Evolutionary conservation across 2,888 invertebrate species (phyloP).

Genomic region (Dysmachus trigonus): DNA sequence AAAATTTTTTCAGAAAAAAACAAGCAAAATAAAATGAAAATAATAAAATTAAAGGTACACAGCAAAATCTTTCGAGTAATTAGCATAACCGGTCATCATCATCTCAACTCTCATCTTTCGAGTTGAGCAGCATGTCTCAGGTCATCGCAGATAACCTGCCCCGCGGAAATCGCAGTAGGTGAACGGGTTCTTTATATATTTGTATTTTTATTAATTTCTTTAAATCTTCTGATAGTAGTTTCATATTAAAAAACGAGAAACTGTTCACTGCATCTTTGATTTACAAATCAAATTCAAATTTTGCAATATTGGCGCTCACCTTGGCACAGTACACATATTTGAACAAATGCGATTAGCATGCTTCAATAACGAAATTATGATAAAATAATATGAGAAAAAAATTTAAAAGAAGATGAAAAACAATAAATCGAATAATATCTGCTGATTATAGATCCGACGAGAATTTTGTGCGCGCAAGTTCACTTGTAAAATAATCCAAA

Average conservation of each 20-base stretch:
- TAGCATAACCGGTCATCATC: constrained; percentile 29
- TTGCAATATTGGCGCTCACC: not conserved
- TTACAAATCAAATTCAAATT: not conserved
- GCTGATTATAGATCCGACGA: too few relatives aligned
- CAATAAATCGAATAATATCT: too few relatives aligned
- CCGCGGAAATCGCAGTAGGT: not conserved
- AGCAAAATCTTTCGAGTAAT: not conserved
- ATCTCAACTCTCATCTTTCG: not conserved
- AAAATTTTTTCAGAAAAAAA: not conserved
- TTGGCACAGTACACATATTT: too few relatives aligned
- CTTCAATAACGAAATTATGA: too few relatives aligned
- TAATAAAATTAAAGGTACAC: not conserved
- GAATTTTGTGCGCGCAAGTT: too few relatives aligned
- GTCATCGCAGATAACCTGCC: not conserved
- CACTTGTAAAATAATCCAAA: too few relatives aligned
- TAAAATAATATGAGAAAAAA: too few relatives aligned
- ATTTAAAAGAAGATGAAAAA: too few relatives aligned
- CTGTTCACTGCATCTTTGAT: too few relatives aligned
- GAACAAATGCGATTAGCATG: too few relatives aligned
- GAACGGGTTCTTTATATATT: constrained; percentile 9
- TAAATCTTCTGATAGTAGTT: not conserved
- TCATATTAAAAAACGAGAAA: not conserved
- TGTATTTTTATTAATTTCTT: not conserved
- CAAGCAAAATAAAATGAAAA: not conserved
- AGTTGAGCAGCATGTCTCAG: not conserved